Percentiles rank a stretch among this genome's conserved stretches.
These are phyloP conservation scores for Tiaroga cobitis DNA, from an alignment of 2,797 vertebrate genomes.

Conservation along the genomic window DNA sequence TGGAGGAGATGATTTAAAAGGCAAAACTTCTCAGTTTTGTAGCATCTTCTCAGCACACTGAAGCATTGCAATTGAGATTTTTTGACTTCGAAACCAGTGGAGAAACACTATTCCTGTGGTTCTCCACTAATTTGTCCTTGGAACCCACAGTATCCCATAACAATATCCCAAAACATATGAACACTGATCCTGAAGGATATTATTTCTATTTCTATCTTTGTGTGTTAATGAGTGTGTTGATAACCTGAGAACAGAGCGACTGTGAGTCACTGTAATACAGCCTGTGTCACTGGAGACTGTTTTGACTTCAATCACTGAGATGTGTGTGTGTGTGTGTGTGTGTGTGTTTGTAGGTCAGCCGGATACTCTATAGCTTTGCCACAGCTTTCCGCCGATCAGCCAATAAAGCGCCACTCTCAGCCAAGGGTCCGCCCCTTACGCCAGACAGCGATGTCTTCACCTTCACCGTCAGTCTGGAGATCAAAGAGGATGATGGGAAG, in stretches of 20 bases:
- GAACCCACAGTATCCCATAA: no score
- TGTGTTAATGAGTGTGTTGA: slow-evolving; percentile 18
- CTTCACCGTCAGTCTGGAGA: slow-evolving; percentile 96
- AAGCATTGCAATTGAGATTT: neutral
- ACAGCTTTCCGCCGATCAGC: slow-evolving; percentile 96
- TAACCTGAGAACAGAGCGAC: slow-evolving; percentile 4
- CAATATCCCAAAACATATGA: no score
- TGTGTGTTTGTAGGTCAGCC: slow-evolving; percentile 84
- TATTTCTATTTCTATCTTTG: neutral
- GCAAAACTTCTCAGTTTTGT: neutral
- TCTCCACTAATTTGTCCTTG: no score
- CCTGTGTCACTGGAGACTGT: slow-evolving; percentile 15
- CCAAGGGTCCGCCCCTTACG: slow-evolving; percentile 85
- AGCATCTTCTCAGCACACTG: neutral
- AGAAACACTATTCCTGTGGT: neutral
- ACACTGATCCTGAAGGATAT: no score
- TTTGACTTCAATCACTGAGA: slow-evolving; percentile 10
- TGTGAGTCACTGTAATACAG: neutral
- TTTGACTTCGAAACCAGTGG: neutral
- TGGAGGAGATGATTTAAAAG: neutral
- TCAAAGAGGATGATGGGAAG: slow-evolving; percentile 98
- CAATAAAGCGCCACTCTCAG: slow-evolving; percentile 85
- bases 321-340: slow-evolving; percentile 28
- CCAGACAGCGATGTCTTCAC: slow-evolving; percentile 97
- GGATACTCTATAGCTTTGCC: slow-evolving; percentile 98